Evolutionary conservation across 2,888 invertebrate genomes (phyloP), one percentile per base, ranked within the genome.

Genomic region (Zygogramma bicolorata): DNA sequence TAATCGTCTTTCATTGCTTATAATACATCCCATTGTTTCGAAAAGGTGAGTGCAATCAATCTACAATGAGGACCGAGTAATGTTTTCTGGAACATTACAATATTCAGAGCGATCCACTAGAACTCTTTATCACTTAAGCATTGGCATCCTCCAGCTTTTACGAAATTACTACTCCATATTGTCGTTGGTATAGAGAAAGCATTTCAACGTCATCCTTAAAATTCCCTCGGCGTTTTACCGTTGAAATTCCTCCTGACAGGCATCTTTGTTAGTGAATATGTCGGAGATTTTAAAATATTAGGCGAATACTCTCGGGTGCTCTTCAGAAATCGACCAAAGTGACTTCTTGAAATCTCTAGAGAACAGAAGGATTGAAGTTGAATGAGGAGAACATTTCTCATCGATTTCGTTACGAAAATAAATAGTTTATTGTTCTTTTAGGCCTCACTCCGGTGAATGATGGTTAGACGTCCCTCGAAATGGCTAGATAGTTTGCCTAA

Each of bases 251-350:
- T 63, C 34, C 67, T 42, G 74, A 71, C 74, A 71, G 74, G 67
- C 66, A 66, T 71, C 69, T 65, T 74, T 69, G 74, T 74, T 71
- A 71, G 69, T 40, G 65, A 58, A 69, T 70, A 70, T 68, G 73
- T 61, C 68, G 62, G 71, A 62, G 71, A 74, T 69, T 74, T 70
- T 62, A 69, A 71, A 74, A 74, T 74, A 65, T 71, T 65, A 74
- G 58, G 68, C 65, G 68, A 58, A 58, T 60, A 65, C 42, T 65
- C 42, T 59, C 59, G 61, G 49, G 63, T 15, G 63, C 63, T 27
- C 27, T 63, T 63, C 15, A 70, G 67, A 69, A 63, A 70, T 68
- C 73, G 59, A 66, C 58, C 63, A 67, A 62, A 73, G 70, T 66
- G 67, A 70, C 73, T 68, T 22, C 27, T 46, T 20, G 63, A 63